Evolutionary conservation across 2,888 invertebrate genomes (phyloP), one percentile per base, ranked within the genome.

Genomic region (Dolichopus griseipennis): DNA sequence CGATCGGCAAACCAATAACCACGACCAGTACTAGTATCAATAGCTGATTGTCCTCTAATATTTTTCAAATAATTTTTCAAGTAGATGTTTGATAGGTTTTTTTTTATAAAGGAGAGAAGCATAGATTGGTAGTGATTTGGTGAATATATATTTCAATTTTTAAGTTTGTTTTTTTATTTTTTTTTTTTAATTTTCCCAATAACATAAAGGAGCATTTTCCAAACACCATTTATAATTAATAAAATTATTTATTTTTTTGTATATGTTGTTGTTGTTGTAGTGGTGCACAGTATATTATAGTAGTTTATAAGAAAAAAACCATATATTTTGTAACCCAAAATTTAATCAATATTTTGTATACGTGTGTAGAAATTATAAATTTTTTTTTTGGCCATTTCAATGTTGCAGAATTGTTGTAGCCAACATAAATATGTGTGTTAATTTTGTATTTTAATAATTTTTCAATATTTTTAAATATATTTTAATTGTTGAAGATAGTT

Each of bases 211-310:
- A 52, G 15, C n/a, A 52, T 52, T 2, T 12, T 52, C n/a, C 52
- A 52, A 52, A 15, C 52, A 52, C 52, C 52, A 52, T 52, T 52
- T 52, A 52, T 52, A 52, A 52, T 18, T 52, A 52, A n/a, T 52
- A 18, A 18, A 52, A 18, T 52, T 52, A 18, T 18, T 52, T 52
- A 18, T 52, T 52, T 52, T 18, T 52, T 52, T 27, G 27, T 27
- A 4, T 27, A 27, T 27, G 27, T 52, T 52, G 12, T 37, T 37
- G 37, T 37, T 37, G 37, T 37, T 37, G 27, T 37, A 10, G 37
- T 37, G 6, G 52, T 52, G 52, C 52, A 52, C n/a, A 52, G n/a
- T 52, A 27, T 52, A 12, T 52, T n/a, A 15, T 15, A 12, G 52
- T 52, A 12, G 15, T 52, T 52, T 18, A n/a, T n/a, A 12, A 41